A percentile compares a stretch with the other conserved stretches of the same genome.
Evolutionary conservation across 1,140 invertebrate species (phyloP).

Genomic region (Drosophila asahinai): DNA sequence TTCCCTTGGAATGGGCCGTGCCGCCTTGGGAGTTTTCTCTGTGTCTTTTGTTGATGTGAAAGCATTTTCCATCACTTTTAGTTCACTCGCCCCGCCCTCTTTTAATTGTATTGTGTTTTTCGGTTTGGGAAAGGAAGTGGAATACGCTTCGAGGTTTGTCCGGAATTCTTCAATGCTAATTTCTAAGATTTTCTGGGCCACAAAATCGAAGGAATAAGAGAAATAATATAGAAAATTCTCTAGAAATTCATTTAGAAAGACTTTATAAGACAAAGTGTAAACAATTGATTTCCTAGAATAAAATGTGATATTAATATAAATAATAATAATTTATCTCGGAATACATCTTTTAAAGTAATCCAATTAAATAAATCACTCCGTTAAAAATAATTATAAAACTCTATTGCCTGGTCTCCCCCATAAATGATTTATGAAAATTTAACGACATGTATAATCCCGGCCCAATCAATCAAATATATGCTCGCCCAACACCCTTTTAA

Average conservation of each 20-base stretch:
- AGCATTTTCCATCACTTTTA: conserved; percentile 56
- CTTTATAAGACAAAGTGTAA: no score
- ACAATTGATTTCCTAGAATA: no score
- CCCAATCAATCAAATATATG: conserved; percentile 16
- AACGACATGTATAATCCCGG: conserved; percentile 7
- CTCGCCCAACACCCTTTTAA: conserved; percentile 3
- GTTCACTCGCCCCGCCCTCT: conserved; percentile 17
- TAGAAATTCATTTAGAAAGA: no score
- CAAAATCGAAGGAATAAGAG: neutral
- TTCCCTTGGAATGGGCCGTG: conserved; percentile 17
- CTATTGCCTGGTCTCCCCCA: neutral
- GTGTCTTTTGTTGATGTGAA: conserved; percentile 51
- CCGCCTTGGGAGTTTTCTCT: conserved; percentile 58
- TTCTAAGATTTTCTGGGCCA: neutral
- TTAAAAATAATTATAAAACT: neutral
- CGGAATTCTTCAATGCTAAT: neutral
- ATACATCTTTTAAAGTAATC: no score
- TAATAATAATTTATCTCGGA: no score
- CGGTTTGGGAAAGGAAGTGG: conserved; percentile 26
- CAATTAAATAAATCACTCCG: neutral
- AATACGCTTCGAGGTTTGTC: neutral
- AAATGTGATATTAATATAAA: no score
- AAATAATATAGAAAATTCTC: neutral
- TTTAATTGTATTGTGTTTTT: conserved; percentile 67
- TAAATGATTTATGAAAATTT: conserved; percentile 1